phyloP scores from a whole-genome alignment of 1,140 invertebrate species.

The Mactra quadrangularis region DNA sequence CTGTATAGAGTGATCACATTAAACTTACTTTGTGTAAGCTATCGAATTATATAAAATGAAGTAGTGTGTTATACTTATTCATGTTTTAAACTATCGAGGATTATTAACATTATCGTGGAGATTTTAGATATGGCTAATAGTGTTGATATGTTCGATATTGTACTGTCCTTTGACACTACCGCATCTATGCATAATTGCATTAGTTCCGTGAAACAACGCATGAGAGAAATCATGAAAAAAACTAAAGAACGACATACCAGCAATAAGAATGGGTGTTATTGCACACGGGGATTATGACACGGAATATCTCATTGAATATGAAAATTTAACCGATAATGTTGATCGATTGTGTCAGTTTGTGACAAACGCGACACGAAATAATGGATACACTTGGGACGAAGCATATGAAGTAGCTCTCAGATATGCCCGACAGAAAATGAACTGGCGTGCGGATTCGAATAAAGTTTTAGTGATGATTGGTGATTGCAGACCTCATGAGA shows the following conservation, averaged over 20 bases:
- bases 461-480: no score
- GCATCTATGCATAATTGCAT: conserved; percentile 60
- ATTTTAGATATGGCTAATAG: conserved; percentile 13
- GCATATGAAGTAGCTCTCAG: conserved; percentile 64
- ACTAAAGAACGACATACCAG: conserved; percentile 61
- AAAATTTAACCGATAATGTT: conserved; percentile 59
- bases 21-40: no score
- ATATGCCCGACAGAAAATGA: not conserved
- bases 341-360: conserved; percentile 59
- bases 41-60: no score
- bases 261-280: conserved; percentile 59
- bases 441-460: no score
- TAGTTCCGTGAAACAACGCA: no score
- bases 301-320: conserved; percentile 63
- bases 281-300: conserved; percentile 68
- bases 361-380: conserved; percentile 39
- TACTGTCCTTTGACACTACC: conserved; percentile 72
- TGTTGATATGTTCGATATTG: conserved; percentile 52
- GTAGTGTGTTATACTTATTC: no score
- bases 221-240: no score
- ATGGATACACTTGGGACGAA: conserved; percentile 42
- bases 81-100: no score
- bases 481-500: conserved; percentile 24
- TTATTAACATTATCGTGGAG: not conserved
- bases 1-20: no score